phyloP scores from a whole-genome alignment of 1,140 invertebrate genomes.

The Cardiocondyla obscurior region DNA sequence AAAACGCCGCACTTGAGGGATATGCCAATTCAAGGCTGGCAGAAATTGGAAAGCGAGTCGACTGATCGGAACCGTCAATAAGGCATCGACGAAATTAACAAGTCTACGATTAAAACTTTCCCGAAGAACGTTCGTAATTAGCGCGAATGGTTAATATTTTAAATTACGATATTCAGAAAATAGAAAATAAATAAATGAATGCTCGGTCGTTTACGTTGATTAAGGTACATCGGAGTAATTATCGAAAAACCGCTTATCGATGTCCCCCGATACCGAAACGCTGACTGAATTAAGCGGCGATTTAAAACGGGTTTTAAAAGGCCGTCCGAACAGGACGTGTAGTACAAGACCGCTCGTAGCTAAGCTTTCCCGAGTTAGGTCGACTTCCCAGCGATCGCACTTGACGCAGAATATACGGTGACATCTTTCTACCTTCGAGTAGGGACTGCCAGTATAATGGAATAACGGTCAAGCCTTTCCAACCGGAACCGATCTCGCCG shows the following conservation, averaged over 20 bases:
- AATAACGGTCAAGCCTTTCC: constrained; percentile 48
- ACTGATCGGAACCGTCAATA: neutral
- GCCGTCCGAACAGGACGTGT: neutral
- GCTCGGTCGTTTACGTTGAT: neutral
- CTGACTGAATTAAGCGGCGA: no score
- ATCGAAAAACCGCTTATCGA: neutral
- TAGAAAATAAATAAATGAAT: neutral
- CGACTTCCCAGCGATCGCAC: neutral
- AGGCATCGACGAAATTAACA: neutral
- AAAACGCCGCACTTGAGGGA: neutral
- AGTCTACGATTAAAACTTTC: no score
- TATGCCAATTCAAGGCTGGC: neutral
- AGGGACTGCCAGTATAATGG: constrained; percentile 31
- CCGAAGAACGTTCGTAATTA: neutral
- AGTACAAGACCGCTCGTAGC: neutral
- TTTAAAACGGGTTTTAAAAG: constrained; percentile 11
- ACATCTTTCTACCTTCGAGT: constrained; percentile 55
- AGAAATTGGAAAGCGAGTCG: constrained; percentile 43
- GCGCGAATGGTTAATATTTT: neutral
- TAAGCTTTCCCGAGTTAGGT: constrained; percentile 28
- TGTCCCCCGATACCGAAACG: neutral
- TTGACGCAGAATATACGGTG: constrained; percentile 26
- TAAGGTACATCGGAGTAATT: neutral
- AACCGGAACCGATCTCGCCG: constrained; percentile 42
- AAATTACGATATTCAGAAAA: neutral